These are phyloP conservation scores for Hydrotaea cyrtoneurina DNA, from an alignment of 2,888 invertebrate genomes.

Conservation along the genomic window DNA sequence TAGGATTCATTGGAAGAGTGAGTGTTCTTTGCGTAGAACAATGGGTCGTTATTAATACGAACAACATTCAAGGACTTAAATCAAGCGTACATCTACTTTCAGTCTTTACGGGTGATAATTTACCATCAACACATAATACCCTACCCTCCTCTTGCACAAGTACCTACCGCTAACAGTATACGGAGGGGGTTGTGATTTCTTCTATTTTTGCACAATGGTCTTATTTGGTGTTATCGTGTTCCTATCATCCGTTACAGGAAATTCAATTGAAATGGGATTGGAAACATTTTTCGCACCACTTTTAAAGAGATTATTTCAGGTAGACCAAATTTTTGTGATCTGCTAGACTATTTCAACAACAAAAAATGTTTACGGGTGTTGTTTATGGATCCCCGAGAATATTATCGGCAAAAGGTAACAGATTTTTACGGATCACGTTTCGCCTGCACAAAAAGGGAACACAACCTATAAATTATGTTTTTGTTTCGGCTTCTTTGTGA, in stretches of 20 bases:
- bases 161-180: not conserved
- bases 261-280: conserved; percentile 56
- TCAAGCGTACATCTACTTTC: conserved; percentile 51
- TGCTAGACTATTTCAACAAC: not conserved
- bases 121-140: conserved; percentile 44
- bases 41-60: conserved; percentile 54
- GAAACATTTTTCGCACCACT: conserved; percentile 59
- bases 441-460: not conserved
- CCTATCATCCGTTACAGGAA: conserved; percentile 15
- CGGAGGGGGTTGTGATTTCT: conserved; percentile 25
- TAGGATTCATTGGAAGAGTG: conserved; percentile 8
- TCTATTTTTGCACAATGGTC: not conserved
- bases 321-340: conserved; percentile 40
- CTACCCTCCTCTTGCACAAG: not conserved
- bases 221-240: not conserved
- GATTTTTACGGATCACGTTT: conserved; percentile 11
- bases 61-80: conserved; percentile 64
- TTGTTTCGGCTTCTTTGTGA: conserved; percentile 9
- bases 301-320: conserved; percentile 64
- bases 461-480: not conserved
- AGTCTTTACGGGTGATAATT: conserved; percentile 47
- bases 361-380: not conserved
- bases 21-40: conserved; percentile 38
- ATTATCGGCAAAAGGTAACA: not conserved
- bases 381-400: not conserved